Conservation (phyloP, 92 coral and sea anemone genomes). For the Ricordea florida region DNA sequence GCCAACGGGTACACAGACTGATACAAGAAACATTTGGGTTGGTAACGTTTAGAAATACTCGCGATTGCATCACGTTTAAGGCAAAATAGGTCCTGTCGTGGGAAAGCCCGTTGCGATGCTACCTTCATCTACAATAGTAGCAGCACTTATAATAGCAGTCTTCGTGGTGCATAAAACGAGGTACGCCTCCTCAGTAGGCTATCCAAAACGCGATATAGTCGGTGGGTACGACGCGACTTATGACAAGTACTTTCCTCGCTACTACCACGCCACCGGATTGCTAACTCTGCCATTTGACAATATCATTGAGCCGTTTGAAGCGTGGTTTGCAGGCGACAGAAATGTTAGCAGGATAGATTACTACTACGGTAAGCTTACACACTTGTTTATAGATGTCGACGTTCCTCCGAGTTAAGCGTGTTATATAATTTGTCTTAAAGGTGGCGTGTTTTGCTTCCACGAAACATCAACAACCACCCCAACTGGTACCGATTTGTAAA, state of each 20-base stretch:
- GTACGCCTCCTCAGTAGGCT: neutral
- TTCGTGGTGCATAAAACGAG: neutral
- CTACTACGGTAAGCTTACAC: conserved; percentile 67
- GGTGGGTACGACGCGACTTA: conserved; percentile 68
- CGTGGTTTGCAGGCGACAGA: conserved; percentile 94
- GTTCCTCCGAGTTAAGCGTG: too few relatives aligned
- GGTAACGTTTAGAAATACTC: neutral
- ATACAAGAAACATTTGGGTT: neutral
- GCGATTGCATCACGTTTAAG: neutral
- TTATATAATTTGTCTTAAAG: too few relatives aligned
- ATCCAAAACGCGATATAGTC: conserved; percentile 51
- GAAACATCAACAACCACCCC: neutral
- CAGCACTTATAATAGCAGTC: neutral
- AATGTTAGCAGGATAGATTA: conserved; percentile 96
- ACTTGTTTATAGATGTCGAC: neutral
- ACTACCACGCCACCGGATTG: conserved; percentile 91
- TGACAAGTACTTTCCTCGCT: conserved; percentile 70
- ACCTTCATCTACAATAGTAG: neutral
- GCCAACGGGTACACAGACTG: neutral
- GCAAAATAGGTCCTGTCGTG: neutral
- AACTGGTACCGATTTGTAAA: neutral
- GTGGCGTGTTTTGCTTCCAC: too few relatives aligned
- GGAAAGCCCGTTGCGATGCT: neutral
- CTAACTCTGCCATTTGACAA: conserved; percentile 86
- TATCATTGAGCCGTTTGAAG: conserved; percentile 95